These are phyloP conservation scores for Empidonax traillii DNA, from an alignment of 2,113 vertebrate genomes.

Conservation along the genomic window DNA sequence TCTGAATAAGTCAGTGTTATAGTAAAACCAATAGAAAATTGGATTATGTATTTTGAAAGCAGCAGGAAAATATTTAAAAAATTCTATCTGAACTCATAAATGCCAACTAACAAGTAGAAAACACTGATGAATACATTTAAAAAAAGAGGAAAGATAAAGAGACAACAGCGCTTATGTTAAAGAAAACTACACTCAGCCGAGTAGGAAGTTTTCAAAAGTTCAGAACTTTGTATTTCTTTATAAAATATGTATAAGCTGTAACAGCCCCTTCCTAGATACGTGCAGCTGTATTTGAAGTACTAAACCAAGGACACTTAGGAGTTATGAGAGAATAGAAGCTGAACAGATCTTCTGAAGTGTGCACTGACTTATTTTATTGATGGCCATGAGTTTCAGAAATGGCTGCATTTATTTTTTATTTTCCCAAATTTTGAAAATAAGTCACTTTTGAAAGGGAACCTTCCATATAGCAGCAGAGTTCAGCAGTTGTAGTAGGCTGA, in stretches of 20 bases:
- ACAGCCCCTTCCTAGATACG: background rate
- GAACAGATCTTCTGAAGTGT: background rate
- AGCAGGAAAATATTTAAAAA: background rate
- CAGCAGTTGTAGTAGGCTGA: background rate
- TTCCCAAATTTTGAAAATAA: background rate
- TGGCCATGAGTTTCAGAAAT: background rate
- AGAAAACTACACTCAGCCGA: background rate
- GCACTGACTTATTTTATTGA: background rate
- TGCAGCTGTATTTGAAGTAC: background rate
- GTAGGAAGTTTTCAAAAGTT: conserved; percentile 13
- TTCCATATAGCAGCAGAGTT: background rate
- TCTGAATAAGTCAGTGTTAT: background rate
- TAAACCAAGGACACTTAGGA: conserved; percentile 10
- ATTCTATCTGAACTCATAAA: background rate
- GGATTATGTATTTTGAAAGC: background rate
- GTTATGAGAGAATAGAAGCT: background rate
- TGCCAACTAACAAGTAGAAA: background rate
- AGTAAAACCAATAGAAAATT: background rate
- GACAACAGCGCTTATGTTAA: background rate
- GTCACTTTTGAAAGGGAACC: background rate
- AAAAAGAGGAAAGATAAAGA: background rate
- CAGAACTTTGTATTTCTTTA: background rate
- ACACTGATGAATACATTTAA: background rate
- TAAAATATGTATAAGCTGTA: conserved; percentile 5
- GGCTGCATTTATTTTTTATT: background rate